Conservation (phyloP, 2,797 vertebrate species). For the Pantherophis alleghaniensis region DNA sequence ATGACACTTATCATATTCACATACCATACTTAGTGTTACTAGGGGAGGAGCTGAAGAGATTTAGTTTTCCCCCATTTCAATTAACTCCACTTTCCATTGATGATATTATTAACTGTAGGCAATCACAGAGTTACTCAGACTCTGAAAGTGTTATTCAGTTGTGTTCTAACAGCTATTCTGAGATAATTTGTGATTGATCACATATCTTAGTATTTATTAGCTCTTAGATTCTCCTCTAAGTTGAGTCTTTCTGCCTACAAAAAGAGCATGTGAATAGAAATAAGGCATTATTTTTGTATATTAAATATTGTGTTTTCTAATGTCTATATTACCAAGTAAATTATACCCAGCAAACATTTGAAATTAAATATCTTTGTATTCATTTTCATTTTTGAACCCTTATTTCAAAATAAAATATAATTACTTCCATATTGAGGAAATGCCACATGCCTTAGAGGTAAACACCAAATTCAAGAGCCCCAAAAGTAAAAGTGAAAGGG, state of each 20-base stretch:
- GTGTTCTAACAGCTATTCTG: background rate
- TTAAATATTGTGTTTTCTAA: background rate
- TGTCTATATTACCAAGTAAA: background rate
- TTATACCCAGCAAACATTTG: background rate
- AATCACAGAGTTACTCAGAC: background rate
- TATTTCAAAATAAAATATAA: background rate
- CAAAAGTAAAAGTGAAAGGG: background rate
- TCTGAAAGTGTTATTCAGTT: background rate
- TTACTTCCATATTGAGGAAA: background rate
- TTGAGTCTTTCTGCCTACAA: background rate
- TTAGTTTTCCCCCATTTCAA: background rate
- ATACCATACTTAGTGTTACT: background rate
- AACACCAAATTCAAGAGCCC: background rate
- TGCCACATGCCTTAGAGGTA: background rate
- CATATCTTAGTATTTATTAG: background rate
- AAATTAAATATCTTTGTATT: background rate
- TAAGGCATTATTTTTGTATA: background rate
- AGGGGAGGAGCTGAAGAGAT: background rate
- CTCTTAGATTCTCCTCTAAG: background rate
- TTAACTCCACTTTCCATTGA: background rate
- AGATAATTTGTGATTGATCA: background rate
- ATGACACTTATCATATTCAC: background rate
- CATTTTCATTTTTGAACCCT: background rate
- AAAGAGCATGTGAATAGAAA: background rate
- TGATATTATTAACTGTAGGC: background rate